Base-by-base conservation (phyloP, 2,797 vertebrate genomes). In the Pampus argenteus region DNA sequence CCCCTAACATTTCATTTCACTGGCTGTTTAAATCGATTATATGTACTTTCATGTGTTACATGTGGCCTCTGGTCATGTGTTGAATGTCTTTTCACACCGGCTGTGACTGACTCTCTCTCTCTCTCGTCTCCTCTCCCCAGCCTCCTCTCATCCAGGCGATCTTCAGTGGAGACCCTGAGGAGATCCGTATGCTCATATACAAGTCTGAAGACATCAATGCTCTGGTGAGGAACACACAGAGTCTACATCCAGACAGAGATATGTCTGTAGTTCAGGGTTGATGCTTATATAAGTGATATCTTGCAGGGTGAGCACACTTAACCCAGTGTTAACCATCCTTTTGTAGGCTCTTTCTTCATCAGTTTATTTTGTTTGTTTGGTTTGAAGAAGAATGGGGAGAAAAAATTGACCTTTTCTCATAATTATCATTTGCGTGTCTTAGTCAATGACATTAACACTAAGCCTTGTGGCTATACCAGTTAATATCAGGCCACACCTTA, bases 201-300 rank as follows among this genome's bases (percentile, higher is more conserved):
- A 99, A 99, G 90, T 97, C 97, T 0, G 97, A 99, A 88, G 97
- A 99, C 88, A 96, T 99, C 88, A 99, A 99, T 5, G 95, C 95
- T 83, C 91, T 97, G 97, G 98, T 99, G 94, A 87, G 89, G 64
- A 76, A n/a, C 7, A n/a, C 20, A 58, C 60, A 50, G 20, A 29
- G 28, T 29, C 5, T 29, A 40, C 56, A 38, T 29, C 10, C n/a
- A 34, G 15, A 26, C 61, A 51, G 1, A 4, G 36, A 6, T 20
- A 20, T 45, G 44, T 18, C 28, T 29, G 28, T 29, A 6, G 28
- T 29, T 29, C 6, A n/a, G n/a, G n/a, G n/a, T n/a, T n/a, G n/a
- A n/a, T n/a, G n/a, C n/a, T n/a, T n/a, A n/a, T n/a, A 29, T 29
- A 29, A 29, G 28, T 5, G 5, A 26, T 26, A 26, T 26, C 26